phyloP scores from a whole-genome alignment of 2,797 vertebrate species.

The Enteromius fasciolatus region DNA sequence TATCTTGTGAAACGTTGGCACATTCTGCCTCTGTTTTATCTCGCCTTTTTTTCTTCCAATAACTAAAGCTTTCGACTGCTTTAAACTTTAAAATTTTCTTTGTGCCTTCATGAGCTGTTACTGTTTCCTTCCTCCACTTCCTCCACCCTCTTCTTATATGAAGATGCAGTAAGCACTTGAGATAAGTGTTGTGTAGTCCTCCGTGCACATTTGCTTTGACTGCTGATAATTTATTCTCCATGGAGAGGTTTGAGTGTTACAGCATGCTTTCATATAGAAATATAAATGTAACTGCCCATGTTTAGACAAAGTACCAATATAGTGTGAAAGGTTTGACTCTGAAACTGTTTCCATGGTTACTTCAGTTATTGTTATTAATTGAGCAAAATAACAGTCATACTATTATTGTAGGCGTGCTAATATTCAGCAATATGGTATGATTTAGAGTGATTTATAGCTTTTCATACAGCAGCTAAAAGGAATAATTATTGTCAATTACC shows the following conservation, averaged over 20 bases:
- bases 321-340: background rate
- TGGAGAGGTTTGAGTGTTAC: slow-evolving; percentile 30
- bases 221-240: slow-evolving; percentile 12
- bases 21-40: slow-evolving; percentile 25
- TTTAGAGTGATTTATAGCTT: background rate
- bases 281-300: slow-evolving; percentile 24
- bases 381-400: background rate
- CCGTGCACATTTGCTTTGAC: slow-evolving; percentile 6
- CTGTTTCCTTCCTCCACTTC: slow-evolving; percentile 2
- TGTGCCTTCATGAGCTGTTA: slow-evolving; percentile 4
- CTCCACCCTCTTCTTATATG: slow-evolving; percentile 19
- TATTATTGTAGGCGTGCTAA: background rate
- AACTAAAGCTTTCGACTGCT: slow-evolving; percentile 15
- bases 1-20: slow-evolving; percentile 18
- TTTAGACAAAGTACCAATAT: slow-evolving; percentile 1
- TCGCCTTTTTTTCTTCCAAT: background rate
- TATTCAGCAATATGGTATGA: background rate
- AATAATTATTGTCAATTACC: background rate
- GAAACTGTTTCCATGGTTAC: slow-evolving; percentile 6
- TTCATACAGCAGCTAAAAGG: slow-evolving; percentile 6
- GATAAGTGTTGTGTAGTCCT: slow-evolving; percentile 18
- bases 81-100: background rate
- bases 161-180: background rate
- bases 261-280: slow-evolving; percentile 29
- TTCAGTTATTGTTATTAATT: background rate